These are phyloP conservation scores for Mesoclemmys tuberculata DNA, from an alignment of 2,113 vertebrate genomes.

Conservation along the genomic window DNA sequence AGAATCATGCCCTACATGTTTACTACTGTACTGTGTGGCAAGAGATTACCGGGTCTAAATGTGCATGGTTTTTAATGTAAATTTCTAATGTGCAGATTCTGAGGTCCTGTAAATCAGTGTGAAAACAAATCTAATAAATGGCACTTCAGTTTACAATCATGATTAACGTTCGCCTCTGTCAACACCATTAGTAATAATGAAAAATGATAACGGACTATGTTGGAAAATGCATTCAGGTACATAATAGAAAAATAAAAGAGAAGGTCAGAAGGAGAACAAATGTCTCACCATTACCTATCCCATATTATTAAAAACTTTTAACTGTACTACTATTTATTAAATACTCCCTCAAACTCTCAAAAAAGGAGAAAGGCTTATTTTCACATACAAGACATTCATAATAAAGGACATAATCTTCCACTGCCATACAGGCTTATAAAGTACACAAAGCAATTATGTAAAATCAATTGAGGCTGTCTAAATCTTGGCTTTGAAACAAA, in stretches of 20 bases:
- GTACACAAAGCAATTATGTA: neutral
- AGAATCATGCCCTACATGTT: neutral
- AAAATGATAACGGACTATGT: neutral
- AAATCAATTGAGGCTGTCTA: conserved; percentile 28
- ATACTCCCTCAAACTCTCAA: neutral
- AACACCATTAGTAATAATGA: neutral
- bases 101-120: fast-evolving
- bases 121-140: neutral
- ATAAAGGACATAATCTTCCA: neutral
- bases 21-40: neutral
- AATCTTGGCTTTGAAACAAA: conserved; percentile 64
- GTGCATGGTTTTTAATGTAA: neutral
- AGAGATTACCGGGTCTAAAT: neutral
- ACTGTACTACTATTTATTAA: neutral
- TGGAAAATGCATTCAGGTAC: neutral
- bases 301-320: neutral
- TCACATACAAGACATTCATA: neutral
- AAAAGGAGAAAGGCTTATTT: neutral
- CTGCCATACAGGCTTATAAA: neutral
- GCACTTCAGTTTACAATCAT: neutral
- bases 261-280: neutral
- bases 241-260: neutral
- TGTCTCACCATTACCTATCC: neutral
- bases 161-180: neutral
- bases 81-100: neutral